Evolutionary conservation across 1,140 invertebrate genomes (phyloP), one percentile per base, ranked within the genome.

Genomic region (Stegodyphus dumicola): DNA sequence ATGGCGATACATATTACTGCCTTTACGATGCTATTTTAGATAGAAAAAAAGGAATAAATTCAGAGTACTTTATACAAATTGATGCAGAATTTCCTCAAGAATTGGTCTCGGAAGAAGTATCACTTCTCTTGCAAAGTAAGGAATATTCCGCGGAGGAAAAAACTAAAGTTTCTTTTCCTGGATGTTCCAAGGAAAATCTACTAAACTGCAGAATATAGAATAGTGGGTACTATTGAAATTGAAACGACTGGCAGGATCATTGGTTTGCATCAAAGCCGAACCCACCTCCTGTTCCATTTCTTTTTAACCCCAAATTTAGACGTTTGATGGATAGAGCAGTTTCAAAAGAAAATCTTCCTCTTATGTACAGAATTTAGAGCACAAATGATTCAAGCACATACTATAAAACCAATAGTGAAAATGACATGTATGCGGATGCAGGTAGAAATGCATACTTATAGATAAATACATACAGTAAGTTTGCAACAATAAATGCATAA

Each of bases 281-380:
- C 60, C 54, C 48, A 33, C 78, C 15, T 18, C 48, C 13, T 80
- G 71, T 56, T 48, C 71, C 15, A 83, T 75, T 83, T 69, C 70
- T 67, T 67, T 75, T 70, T 75, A 67, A 56, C 70, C 80, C 15
- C 54, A 13, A 83, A 83, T 75, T 83, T 48, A 67, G 80, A 83
- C 80, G 49, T 75, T 83, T 83, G 80, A 83, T 83, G 56, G 80
- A 83, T 83, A 66, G 80, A 18, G 48, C 15, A 71, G 49, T 33
- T 83, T 74, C 66, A 73, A 75, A 51, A 75, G 80, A 66, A 49
- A 66, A 49, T 7, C 52, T 80, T 33, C 66, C 15, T n/a, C 49
- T 51, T 18, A 33, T 75, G 13, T 56, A 71, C 65, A 52, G 60
- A 75, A 66, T 73, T 83, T 33, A 65, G 71, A 75, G 71, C 15